These are phyloP conservation scores for Nemotelus pantherinus DNA, from an alignment of 2,888 invertebrate genomes.

Conservation along the genomic window DNA sequence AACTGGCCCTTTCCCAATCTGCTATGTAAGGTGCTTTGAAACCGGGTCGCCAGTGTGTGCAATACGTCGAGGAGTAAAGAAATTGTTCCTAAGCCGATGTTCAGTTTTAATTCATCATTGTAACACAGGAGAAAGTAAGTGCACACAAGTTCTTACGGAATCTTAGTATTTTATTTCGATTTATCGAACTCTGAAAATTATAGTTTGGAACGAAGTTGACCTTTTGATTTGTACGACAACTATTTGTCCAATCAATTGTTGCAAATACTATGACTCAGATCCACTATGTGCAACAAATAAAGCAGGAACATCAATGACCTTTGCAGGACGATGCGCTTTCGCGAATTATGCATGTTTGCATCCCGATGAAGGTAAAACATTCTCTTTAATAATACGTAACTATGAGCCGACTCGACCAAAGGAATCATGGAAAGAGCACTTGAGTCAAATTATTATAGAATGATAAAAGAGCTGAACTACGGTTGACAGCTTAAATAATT, in stretches of 20 bases:
- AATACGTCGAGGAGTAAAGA: not conserved
- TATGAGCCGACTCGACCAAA: too few relatives aligned
- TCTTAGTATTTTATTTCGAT: not conserved
- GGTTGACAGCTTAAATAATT: too few relatives aligned
- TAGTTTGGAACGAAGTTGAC: too few relatives aligned
- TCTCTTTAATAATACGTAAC: too few relatives aligned
- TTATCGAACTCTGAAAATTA: too few relatives aligned
- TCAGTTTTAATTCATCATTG: not conserved
- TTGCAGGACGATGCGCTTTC: not conserved
- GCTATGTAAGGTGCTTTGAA: not conserved
- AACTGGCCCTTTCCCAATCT: not conserved
- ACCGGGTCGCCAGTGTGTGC: not conserved
- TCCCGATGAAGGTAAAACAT: not conserved
- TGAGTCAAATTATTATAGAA: too few relatives aligned
- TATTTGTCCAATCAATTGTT: not conserved
- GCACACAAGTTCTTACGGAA: not conserved
- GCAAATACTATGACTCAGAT: not conserved
- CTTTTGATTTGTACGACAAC: too few relatives aligned
- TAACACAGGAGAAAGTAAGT: constrained; percentile 6
- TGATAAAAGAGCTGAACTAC: too few relatives aligned
- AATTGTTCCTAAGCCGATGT: not conserved
- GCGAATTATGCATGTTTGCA: not conserved
- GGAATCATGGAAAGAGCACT: too few relatives aligned
- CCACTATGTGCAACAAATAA: not conserved
- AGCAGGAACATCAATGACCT: not conserved